Percentiles rank a stretch among this genome's conserved stretches.
phyloP scores from a whole-genome alignment of 2,888 invertebrate genomes.

The Arge pagana region DNA sequence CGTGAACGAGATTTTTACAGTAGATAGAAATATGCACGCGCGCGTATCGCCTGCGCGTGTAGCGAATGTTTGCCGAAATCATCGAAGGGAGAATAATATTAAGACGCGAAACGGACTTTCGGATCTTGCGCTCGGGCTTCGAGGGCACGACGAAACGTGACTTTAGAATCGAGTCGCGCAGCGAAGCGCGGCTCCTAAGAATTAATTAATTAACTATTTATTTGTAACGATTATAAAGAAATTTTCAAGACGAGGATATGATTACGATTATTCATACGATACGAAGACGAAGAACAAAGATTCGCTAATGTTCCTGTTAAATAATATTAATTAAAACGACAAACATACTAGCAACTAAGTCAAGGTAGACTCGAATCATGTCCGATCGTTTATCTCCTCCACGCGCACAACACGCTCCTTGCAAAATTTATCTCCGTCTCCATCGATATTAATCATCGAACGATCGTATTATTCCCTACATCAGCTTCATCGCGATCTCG shows the following conservation, averaged over 20 bases:
- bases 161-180: constrained; percentile 22
- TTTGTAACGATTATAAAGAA: constrained; percentile 26
- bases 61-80: constrained; percentile 15
- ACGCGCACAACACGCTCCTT: no score
- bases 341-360: constrained; percentile 47
- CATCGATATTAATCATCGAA: no score
- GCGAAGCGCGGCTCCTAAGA: constrained; percentile 4
- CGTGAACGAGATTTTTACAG: no score
- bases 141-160: constrained; percentile 3
- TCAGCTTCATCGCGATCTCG: no score
- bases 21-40: no score
- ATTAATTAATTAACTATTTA: constrained; percentile 18
- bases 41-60: not conserved
- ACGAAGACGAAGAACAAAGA: constrained; percentile 47
- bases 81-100: not conserved
- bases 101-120: constrained; percentile 3
- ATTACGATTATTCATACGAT: constrained; percentile 12
- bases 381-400: no score
- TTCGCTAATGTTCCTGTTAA: constrained; percentile 58
- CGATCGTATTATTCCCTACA: no score
- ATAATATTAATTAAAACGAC: constrained; percentile 45
- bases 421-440: no score
- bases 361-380: constrained; percentile 29
- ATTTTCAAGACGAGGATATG: constrained; percentile 18
- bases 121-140: not conserved